Percentiles rank a stretch among this genome's conserved stretches.
Evolutionary conservation across 1,140 invertebrate species (phyloP).

Genomic region (Ips typographus): DNA sequence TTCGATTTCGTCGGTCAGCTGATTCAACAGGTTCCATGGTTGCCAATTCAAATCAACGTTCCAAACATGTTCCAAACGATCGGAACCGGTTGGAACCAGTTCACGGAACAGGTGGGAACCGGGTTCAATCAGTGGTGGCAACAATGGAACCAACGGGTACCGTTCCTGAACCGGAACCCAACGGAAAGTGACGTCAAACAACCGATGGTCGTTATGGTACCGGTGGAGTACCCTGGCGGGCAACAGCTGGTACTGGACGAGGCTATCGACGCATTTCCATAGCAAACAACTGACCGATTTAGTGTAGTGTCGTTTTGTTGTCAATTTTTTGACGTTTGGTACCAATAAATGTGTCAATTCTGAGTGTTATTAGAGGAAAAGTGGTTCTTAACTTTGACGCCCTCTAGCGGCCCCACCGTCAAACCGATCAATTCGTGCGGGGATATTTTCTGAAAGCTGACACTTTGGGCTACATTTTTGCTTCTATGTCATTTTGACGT

Average conservation of each 20-base stretch:
- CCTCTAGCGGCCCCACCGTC: too few relatives aligned
- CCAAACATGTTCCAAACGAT: conserved; percentile 42
- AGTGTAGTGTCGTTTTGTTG: background rate
- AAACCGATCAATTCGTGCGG: too few relatives aligned
- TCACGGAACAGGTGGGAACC: conserved; percentile 36
- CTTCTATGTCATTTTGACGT: too few relatives aligned
- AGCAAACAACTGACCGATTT: too few relatives aligned
- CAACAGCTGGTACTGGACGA: conserved; percentile 28
- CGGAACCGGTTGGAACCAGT: conserved; percentile 30
- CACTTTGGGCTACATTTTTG: too few relatives aligned
- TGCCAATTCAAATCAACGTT: conserved; percentile 47
- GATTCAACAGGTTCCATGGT: conserved; percentile 44
- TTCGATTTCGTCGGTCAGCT: conserved; percentile 40
- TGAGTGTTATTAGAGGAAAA: too few relatives aligned
- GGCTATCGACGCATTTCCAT: conserved; percentile 32
- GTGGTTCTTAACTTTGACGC: too few relatives aligned
- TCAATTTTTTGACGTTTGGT: background rate
- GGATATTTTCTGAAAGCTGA: too few relatives aligned
- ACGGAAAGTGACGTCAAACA: background rate
- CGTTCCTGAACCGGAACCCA: conserved; percentile 26
- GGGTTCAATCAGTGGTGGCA: conserved; percentile 34
- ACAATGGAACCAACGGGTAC: conserved; percentile 32
- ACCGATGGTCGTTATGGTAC: conserved; percentile 13
- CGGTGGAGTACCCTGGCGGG: conserved; percentile 24
- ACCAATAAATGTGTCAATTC: too few relatives aligned